These are phyloP conservation scores for Dufourea novaeangliae DNA, from an alignment of 1,140 invertebrate genomes.

Conservation along the genomic window DNA sequence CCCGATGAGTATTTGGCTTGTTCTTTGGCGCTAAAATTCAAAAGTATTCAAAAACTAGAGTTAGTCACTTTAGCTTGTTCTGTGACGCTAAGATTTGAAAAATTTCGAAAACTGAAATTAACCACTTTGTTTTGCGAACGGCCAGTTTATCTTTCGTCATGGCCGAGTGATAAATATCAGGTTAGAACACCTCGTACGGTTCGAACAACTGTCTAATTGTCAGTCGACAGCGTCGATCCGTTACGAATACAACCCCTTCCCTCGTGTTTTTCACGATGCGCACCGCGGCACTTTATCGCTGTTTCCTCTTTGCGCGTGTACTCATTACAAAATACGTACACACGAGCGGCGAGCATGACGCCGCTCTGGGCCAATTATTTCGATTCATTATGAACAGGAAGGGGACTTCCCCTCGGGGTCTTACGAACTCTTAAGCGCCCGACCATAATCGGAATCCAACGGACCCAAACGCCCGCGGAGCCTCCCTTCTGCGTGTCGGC, in stretches of 20 bases:
- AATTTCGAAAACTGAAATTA: too few relatives aligned
- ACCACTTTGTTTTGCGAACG: too few relatives aligned
- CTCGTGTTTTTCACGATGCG: constrained; percentile 19
- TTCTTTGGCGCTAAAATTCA: too few relatives aligned
- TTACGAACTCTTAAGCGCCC: constrained; percentile 41
- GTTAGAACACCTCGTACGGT: too few relatives aligned
- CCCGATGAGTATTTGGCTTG: too few relatives aligned
- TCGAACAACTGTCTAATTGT: neutral
- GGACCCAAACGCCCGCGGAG: constrained; percentile 64
- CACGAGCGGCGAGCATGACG: constrained; percentile 70
- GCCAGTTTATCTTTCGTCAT: too few relatives aligned
- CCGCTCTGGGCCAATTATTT: constrained; percentile 76
- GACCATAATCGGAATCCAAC: constrained; percentile 55
- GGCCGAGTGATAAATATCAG: too few relatives aligned
- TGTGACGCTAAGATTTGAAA: too few relatives aligned
- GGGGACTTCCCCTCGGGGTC: constrained; percentile 69
- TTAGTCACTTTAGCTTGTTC: too few relatives aligned
- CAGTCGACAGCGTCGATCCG: neutral
- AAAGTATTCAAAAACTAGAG: too few relatives aligned
- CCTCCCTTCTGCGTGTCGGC: constrained; percentile 23
- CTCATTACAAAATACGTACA: constrained; percentile 60
- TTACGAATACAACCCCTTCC: neutral
- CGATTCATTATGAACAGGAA: constrained; percentile 79
- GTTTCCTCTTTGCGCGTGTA: constrained; percentile 59
- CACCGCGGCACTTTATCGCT: constrained; percentile 23